Evolutionary conservation across 1,140 invertebrate genomes (phyloP).

Genomic region (Babylonia areolata): DNA sequence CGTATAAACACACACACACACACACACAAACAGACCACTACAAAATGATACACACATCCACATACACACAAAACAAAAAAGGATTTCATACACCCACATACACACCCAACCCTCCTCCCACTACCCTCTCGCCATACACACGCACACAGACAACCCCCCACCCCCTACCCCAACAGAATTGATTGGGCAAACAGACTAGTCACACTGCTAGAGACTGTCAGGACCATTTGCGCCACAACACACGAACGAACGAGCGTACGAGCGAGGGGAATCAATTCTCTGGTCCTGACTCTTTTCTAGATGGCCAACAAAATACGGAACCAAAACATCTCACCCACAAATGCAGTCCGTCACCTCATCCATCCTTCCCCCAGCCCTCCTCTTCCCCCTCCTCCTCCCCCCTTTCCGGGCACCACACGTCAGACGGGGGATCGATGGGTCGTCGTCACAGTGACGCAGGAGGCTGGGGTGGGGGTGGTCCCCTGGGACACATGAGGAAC

Average conservation of each 20-base stretch:
- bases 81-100: neutral
- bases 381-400: neutral
- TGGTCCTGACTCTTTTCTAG: neutral
- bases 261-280: neutral
- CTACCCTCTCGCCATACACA: neutral
- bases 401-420: neutral
- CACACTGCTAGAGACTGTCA: neutral
- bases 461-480: neutral
- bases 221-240: too few relatives aligned
- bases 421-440: neutral
- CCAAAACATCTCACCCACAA: slow-evolving; percentile 45
- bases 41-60: neutral
- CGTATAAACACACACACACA: neutral
- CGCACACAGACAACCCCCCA: neutral
- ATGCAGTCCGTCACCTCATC: slow-evolving; percentile 34
- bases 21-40: neutral
- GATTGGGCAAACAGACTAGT: neutral
- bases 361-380: slow-evolving; percentile 6
- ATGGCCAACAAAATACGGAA: slow-evolving; percentile 3
- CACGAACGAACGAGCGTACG: too few relatives aligned
- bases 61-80: neutral
- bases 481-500: neutral
- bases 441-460: slow-evolving; percentile 1
- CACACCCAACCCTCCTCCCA: neutral
- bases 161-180: neutral